These are phyloP conservation scores for Halocynthia aurantium DNA, from an alignment of 23 tunicate species.

Conservation along the genomic window DNA sequence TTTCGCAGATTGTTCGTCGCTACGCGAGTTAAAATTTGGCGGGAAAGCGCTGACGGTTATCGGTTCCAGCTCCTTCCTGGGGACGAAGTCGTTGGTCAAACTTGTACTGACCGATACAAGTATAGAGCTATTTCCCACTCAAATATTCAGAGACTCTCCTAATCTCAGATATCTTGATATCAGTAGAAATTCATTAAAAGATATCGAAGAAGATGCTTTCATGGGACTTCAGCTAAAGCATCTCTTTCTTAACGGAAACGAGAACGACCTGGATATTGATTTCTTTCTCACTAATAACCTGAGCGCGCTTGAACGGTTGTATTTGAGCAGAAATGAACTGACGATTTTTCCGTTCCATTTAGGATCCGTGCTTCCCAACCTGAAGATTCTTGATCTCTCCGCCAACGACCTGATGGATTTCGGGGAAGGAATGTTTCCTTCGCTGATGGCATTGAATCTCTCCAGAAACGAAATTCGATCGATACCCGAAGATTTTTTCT, in stretches of 20 bases:
- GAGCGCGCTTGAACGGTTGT: neutral
- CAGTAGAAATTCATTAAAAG: neutral
- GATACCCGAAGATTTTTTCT: neutral
- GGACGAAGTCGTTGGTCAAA: neutral
- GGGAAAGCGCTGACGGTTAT: neutral
- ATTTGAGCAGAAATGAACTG: neutral
- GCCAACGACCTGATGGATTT: conserved; percentile 3
- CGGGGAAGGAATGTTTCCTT: neutral
- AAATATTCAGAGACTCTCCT: neutral
- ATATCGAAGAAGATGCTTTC: neutral
- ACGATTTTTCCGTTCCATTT: neutral
- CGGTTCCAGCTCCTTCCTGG: neutral
- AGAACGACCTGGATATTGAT: neutral
- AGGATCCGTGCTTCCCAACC: neutral
- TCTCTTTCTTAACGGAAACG: neutral
- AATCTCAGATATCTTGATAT: neutral
- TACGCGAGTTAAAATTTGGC: neutral
- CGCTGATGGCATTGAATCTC: neutral
- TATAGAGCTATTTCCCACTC: neutral
- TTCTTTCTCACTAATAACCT: neutral
- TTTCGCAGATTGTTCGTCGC: neutral
- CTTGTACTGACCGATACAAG: neutral
- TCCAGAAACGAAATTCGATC: neutral
- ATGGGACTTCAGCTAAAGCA: neutral
- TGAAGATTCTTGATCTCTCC: conserved; percentile 9